Conservation (phyloP, 2,113 vertebrate genomes). For the Lasiurus borealis region DNA sequence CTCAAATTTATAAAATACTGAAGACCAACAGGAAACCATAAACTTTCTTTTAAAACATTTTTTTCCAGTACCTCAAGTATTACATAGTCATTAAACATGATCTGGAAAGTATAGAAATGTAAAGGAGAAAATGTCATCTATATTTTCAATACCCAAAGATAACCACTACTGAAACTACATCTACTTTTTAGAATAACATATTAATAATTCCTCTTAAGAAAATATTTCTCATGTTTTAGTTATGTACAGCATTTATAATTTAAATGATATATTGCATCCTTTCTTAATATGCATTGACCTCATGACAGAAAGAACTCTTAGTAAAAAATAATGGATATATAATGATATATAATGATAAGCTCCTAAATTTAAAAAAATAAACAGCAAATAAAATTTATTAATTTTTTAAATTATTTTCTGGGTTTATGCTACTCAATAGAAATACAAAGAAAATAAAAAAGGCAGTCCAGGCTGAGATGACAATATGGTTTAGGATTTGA, state of each 20-base stretch:
- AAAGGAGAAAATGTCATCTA: neutral
- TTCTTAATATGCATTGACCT: neutral
- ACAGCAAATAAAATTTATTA: neutral
- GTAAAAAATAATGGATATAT: neutral
- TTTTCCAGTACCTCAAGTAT: neutral
- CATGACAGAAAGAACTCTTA: neutral
- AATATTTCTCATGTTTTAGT: neutral
- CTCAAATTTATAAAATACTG: neutral
- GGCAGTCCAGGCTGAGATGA: neutral
- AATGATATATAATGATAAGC: slow-evolving; percentile 11
- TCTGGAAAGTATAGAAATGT: neutral
- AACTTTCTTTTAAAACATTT: neutral
- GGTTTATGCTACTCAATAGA: neutral
- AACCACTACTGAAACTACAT: neutral
- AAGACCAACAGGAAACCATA: neutral
- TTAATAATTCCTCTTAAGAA: neutral
- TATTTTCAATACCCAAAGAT: neutral
- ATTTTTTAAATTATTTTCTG: neutral
- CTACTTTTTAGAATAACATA: neutral
- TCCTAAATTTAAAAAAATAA: neutral
- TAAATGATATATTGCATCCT: neutral
- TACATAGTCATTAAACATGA: neutral
- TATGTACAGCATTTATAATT: neutral
- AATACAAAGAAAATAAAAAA: neutral
- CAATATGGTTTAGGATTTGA: neutral